Evolutionary conservation across 2,797 vertebrate genomes (phyloP).

Genomic region (Myoxocephalus aenaeus): DNA sequence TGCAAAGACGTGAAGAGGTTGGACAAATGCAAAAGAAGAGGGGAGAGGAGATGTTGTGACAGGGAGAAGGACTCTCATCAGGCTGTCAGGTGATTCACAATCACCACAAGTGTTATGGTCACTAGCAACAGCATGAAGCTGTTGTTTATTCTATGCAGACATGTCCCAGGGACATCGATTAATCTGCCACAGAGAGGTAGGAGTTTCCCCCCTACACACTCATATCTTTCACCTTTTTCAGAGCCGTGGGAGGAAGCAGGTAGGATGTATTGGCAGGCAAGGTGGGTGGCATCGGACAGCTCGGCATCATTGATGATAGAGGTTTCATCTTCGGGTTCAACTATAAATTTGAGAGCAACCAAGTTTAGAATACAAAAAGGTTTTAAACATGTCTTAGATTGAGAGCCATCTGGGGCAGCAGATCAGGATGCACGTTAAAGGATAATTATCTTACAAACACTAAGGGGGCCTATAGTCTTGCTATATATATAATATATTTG

Average conservation of each 20-base stretch:
- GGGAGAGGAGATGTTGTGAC: background rate
- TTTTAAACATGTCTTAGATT: constrained; percentile 28
- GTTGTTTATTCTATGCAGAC: constrained; percentile 43
- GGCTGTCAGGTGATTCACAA: constrained; percentile 33
- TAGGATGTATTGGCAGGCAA: constrained; percentile 25
- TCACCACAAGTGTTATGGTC: constrained; percentile 33
- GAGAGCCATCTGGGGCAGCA: constrained; percentile 14
- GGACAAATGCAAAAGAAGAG: constrained; percentile 19
- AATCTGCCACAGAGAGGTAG: constrained; percentile 40
- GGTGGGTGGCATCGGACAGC: constrained; percentile 22
- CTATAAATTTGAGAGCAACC: constrained; percentile 10
- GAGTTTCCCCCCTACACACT: constrained; percentile 11
- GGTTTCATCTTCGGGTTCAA: constrained; percentile 31
- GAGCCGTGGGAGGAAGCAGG: constrained; percentile 35
- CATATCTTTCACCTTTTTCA: constrained; percentile 29
- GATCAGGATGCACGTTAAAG: constrained; percentile 5
- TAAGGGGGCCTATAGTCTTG: constrained; percentile 2
- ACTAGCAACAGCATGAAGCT: constrained; percentile 32
- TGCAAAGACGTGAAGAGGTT: constrained; percentile 32
- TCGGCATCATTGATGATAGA: constrained; percentile 31
- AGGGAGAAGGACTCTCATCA: constrained; percentile 21
- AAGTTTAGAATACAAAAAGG: constrained; percentile 48
- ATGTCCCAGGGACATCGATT: constrained; percentile 44
- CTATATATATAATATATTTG: constrained; percentile 12
- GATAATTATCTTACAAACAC: constrained; percentile 29